Base-by-base conservation (phyloP, 1,140 invertebrate genomes). In the Onthophagus taurus region DNA sequence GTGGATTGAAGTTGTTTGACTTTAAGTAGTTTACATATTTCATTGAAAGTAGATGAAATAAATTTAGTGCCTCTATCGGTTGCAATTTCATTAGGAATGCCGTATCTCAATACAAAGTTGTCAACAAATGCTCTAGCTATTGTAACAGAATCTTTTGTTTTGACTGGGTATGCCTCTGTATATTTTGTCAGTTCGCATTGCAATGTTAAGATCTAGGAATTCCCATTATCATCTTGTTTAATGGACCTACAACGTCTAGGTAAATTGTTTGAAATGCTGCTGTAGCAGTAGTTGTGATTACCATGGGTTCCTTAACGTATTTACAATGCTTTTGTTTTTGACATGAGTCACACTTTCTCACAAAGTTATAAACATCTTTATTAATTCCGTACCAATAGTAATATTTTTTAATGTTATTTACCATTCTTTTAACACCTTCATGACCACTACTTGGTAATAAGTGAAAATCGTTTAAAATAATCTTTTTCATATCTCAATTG, bases 21-120 rank as follows among this genome's bases (percentile, higher is more conserved):
- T n/a, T 31, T 31, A 14, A 31, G 20, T 16, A 43, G 18, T 17
- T 43, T 43, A 20, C 41, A 43, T 9, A n/a, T n/a, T n/a, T n/a
- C n/a, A n/a, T n/a, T n/a, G n/a, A n/a, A n/a, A n/a, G n/a, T n/a
- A n/a, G n/a, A n/a, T n/a, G n/a, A n/a, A n/a, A n/a, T n/a, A n/a
- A n/a, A n/a, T n/a, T n/a, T n/a, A n/a, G n/a, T n/a, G n/a, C n/a
- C n/a, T n/a, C n/a, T n/a, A n/a, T n/a, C n/a, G n/a, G n/a, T n/a
- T n/a, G n/a, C n/a, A n/a, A n/a, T n/a, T n/a, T n/a, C n/a, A n/a
- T n/a, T n/a, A n/a, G n/a, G n/a, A n/a, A n/a, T n/a, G n/a, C n/a
- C 64, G 44, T 66, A 65, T 44, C 64, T 61, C 60, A n/a, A 65
- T 58, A 4, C 61, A 60, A n/a, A 63, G 57, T 18, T 65, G 64